Base-by-base conservation (phyloP, 2,113 vertebrate genomes). In the Atractosteus spatula region DNA sequence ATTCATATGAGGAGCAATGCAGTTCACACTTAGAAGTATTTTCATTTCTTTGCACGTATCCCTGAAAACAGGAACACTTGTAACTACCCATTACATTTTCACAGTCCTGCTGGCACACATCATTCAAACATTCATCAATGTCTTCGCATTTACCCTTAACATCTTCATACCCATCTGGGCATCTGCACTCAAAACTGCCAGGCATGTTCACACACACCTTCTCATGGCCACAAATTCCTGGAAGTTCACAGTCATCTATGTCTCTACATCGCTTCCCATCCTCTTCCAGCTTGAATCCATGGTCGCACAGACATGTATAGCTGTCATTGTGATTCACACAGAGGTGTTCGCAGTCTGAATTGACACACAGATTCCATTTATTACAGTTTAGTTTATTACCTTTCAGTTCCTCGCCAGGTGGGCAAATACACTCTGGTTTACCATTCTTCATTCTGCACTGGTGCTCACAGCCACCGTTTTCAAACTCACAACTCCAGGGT, bases 61-160 rank as follows among this genome's bases (percentile, higher is more conserved):
- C 83, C 0, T 76, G 65, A 5, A 10, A 73, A 43, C 91, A 93
- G 0, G 66, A 68, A 69, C 91, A 92, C 0, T 0, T 2, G 77
- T 85, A 91, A 62, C 82, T 71, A 1, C 84, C 82, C 3, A 3
- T 0, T 2, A 57, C 74, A 68, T 89, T 86, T 1, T 0, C 0
- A 68, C 91, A 92, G 0, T 0, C 0, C 65, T 93, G 89, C 43
- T 93, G 91, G 14, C 91, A 93, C 0, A 88, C 87, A 0, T 51
- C 73, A 0, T 65, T 77, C 5, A 0, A 13, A 70, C 90, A 92
- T 75, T 91, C 88, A 65, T 93, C 1, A 1, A 69, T 43, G 70
- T 93, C 90, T 0, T 72, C 71, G 76, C 91, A 92, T 11, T 0
- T 4, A 2, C 7, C 75, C 0, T 8, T 43, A 0, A 0, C 45